phyloP scores from a whole-genome alignment of 2,797 vertebrate species.

The Rhodeus uyekii region DNA sequence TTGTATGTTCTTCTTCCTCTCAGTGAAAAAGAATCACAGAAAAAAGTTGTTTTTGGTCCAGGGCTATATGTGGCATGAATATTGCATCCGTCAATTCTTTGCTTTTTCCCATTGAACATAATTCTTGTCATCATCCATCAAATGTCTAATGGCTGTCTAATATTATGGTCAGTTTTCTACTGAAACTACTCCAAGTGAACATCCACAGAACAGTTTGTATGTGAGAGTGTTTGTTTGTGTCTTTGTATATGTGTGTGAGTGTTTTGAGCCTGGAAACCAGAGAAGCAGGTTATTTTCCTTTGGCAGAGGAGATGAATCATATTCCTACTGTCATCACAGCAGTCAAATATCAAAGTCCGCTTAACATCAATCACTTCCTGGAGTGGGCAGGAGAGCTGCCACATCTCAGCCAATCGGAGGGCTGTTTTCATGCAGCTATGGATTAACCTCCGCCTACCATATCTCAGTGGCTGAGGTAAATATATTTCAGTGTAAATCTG shows the following conservation, averaged over 20 bases:
- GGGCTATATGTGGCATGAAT: not conserved
- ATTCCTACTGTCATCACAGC: slow-evolving; percentile 44
- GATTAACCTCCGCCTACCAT: slow-evolving; percentile 39
- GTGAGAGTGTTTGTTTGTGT: not conserved
- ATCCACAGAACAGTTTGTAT: not conserved
- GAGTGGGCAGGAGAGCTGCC: slow-evolving; percentile 37
- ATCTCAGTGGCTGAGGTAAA: slow-evolving; percentile 27
- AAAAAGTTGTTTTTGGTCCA: not conserved
- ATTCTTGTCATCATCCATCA: slow-evolving; percentile 25
- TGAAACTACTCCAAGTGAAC: not conserved
- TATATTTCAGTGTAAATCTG: slow-evolving; percentile 26
- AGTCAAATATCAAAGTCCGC: slow-evolving; percentile 45
- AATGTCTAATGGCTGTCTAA: slow-evolving; percentile 13
- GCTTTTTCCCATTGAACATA: not conserved
- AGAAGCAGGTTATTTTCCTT: slow-evolving; percentile 26
- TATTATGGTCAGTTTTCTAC: slow-evolving; percentile 27
- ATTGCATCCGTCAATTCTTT: slow-evolving; percentile 55
- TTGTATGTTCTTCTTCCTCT: slow-evolving; percentile 45
- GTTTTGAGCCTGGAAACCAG: slow-evolving; percentile 10
- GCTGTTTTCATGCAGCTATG: slow-evolving; percentile 40
- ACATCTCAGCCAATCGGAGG: slow-evolving; percentile 21
- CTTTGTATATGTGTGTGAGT: slow-evolving; percentile 7
- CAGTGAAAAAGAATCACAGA: not conserved
- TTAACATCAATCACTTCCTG: slow-evolving; percentile 36
- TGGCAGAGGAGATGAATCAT: slow-evolving; percentile 42